A percentile compares a stretch with the other conserved stretches of the same genome.
Conservation (phyloP, 2,797 vertebrate genomes). For the Masticophis lateralis region DNA sequence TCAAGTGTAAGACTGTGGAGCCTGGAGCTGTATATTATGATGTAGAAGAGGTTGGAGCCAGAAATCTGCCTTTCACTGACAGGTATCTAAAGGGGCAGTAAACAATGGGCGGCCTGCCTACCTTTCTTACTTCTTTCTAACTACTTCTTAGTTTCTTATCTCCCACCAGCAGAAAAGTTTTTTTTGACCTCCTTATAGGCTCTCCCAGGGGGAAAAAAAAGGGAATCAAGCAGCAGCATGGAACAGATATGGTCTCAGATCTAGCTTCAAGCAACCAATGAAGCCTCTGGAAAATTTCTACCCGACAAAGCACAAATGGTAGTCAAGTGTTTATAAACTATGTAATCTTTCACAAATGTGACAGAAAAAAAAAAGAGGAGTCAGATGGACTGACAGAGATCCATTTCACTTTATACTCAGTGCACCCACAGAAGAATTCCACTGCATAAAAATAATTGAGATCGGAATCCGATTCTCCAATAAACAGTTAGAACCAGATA, state of each 20-base stretch:
- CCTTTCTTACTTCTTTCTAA: neutral
- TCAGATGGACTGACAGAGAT: neutral
- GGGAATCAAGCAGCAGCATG: neutral
- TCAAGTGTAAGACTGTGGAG: conserved; percentile 34
- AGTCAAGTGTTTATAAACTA: conserved; percentile 21
- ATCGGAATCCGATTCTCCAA: conserved; percentile 30
- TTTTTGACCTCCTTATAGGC: conserved; percentile 25
- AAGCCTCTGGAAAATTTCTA: neutral
- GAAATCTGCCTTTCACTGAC: conserved; percentile 25
- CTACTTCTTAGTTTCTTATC: conserved; percentile 1
- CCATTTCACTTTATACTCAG: neutral
- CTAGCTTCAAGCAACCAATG: neutral
- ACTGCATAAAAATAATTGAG: neutral
- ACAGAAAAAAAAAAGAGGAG: neutral
- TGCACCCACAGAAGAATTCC: neutral
- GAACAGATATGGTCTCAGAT: conserved; percentile 6
- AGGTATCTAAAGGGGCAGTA: conserved; percentile 50
- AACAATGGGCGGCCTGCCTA: neutral
- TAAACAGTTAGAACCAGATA: conserved; percentile 26
- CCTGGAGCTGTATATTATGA: conserved; percentile 44
- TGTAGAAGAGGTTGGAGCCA: conserved; percentile 54
- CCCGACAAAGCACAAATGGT: conserved; percentile 30
- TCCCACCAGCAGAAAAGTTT: neutral
- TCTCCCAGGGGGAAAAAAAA: neutral
- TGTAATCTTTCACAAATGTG: neutral